Percentiles rank a stretch among this genome's conserved stretches.
Evolutionary conservation across 2,113 vertebrate species (phyloP).

Genomic region (Myotis brandtii): DNA sequence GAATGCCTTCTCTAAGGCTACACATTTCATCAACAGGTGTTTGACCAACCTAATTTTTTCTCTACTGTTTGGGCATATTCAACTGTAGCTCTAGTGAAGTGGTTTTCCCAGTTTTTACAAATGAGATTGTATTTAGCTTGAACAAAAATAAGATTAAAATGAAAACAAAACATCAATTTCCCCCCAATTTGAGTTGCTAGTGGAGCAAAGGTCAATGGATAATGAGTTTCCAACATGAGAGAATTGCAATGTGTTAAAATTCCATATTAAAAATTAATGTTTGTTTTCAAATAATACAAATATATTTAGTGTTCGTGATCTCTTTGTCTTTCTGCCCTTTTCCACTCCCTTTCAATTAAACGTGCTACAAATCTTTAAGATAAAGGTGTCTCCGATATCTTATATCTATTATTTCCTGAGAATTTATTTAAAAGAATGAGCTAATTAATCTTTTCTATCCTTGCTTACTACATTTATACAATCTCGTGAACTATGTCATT

Average conservation of each 20-base stretch:
- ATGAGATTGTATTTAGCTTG: background rate
- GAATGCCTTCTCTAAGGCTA: background rate
- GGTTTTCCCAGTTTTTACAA: background rate
- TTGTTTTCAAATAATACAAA: background rate
- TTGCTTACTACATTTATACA: background rate
- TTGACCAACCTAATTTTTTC: background rate
- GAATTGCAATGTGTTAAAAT: background rate
- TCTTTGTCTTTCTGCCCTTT: background rate
- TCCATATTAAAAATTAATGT: background rate
- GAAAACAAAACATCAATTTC: background rate
- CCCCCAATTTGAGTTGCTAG: background rate
- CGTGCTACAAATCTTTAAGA: background rate
- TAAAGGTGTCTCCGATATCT: background rate
- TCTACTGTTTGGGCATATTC: background rate
- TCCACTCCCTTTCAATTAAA: background rate
- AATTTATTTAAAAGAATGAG: conserved; percentile 33
- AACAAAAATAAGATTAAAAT: background rate
- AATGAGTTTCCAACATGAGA: background rate
- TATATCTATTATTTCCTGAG: background rate
- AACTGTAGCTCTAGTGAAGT: background rate
- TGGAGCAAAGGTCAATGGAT: background rate
- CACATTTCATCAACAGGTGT: background rate
- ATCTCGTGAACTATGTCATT: background rate
- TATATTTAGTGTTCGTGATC: background rate
- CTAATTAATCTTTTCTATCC: background rate